Evolutionary conservation across 2,113 vertebrate genomes (phyloP).

Genomic region (Myxocyprinus asiaticus): DNA sequence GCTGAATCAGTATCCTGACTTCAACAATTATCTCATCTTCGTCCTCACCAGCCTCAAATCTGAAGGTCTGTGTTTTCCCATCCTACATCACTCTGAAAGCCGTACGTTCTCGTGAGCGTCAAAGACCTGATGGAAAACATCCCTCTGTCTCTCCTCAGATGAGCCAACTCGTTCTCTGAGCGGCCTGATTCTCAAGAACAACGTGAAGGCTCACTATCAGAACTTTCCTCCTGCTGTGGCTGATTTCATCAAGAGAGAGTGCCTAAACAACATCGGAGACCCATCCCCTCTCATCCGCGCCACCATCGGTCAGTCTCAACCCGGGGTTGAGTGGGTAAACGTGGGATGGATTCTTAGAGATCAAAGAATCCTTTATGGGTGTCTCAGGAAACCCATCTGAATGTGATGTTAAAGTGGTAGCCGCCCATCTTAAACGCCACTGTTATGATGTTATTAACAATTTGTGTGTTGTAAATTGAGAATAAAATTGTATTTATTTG

Average conservation of each 20-base stretch:
- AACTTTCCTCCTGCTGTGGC: constrained; percentile 90
- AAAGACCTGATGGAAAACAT: background rate
- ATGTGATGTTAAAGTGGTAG: no score
- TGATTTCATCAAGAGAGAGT: constrained; percentile 94
- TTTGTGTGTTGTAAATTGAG: no score
- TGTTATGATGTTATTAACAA: no score
- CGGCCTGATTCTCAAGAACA: constrained; percentile 94
- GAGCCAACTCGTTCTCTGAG: constrained; percentile 93
- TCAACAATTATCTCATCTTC: constrained; percentile 96
- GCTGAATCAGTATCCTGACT: constrained; percentile 93
- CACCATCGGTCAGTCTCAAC: constrained; percentile 83
- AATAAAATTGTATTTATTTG: no score
- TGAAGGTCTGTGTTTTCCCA: constrained; percentile 76
- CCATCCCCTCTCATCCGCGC: constrained; percentile 91
- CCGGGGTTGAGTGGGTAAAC: background rate
- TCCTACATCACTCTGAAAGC: background rate
- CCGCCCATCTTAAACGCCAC: no score
- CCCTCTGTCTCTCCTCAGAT: constrained; percentile 68
- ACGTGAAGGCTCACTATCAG: constrained; percentile 95
- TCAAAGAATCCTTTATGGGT: no score
- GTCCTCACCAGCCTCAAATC: constrained; percentile 92
- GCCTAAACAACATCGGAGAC: constrained; percentile 93
- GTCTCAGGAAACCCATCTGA: no score
- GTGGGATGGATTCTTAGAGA: no score
- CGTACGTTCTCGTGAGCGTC: background rate